Percentiles rank a stretch among this genome's conserved stretches.
Conservation (phyloP, 35 echinoderm and acorn worm species). For the Acanthaster planci region DNA sequence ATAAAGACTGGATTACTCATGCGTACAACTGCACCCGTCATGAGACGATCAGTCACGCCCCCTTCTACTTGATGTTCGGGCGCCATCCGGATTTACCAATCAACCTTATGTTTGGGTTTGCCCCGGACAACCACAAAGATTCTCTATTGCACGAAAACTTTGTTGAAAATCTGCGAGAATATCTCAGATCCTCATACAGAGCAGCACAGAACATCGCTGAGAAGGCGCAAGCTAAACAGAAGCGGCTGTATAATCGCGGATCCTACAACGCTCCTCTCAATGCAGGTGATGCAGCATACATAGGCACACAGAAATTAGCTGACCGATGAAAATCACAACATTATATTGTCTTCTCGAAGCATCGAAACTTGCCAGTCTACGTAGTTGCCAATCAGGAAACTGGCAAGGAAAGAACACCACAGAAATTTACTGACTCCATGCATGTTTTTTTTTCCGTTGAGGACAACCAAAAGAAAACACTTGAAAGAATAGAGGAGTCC, state of each 20-base stretch:
- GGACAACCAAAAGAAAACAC: too few relatives aligned
- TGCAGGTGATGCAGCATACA: neutral
- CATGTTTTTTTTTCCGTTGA: too few relatives aligned
- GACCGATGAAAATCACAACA: slow-evolving; percentile 10
- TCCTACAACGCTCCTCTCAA: neutral
- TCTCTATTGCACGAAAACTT: neutral
- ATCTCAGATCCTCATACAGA: neutral
- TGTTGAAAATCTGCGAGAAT: neutral
- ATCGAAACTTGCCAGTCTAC: slow-evolving; percentile 18
- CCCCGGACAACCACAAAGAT: slow-evolving; percentile 6
- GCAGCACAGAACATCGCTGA: neutral
- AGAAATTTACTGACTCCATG: too few relatives aligned
- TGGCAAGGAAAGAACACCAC: neutral
- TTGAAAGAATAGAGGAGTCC: too few relatives aligned
- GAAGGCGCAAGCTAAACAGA: neutral
- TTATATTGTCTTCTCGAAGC: slow-evolving; percentile 14
- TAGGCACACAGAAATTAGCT: slow-evolving; percentile 20
- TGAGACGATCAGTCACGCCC: slow-evolving; percentile 41
- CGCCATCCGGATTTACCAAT: slow-evolving; percentile 43
- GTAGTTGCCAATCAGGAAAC: neutral
- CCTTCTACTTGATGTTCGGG: slow-evolving; percentile 50
- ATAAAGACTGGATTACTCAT: too few relatives aligned
- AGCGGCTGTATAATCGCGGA: neutral
- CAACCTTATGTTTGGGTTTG: slow-evolving; percentile 6
- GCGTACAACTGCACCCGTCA: slow-evolving; percentile 53